These are phyloP conservation scores for Microchirus variegatus DNA, from an alignment of 2,797 vertebrate genomes.

Conservation along the genomic window DNA sequence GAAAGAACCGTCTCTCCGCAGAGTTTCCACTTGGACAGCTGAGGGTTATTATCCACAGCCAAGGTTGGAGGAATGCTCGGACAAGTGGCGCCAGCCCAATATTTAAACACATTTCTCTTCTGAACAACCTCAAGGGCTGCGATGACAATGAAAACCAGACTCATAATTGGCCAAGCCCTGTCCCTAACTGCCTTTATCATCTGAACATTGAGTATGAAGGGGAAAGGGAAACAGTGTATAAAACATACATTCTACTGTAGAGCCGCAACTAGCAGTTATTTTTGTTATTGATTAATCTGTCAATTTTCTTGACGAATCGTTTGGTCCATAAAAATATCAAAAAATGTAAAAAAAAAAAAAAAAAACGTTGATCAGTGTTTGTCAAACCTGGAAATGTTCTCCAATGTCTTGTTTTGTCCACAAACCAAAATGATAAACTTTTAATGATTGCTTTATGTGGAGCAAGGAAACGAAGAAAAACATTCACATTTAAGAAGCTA, in stretches of 20 bases:
- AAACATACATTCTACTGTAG: neutral
- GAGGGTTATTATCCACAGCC: conserved; percentile 76
- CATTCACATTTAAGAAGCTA: too few species aligned
- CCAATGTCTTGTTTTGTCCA: too few species aligned
- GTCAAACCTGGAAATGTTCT: too few species aligned
- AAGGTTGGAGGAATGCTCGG: conserved; percentile 59
- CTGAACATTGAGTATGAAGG: conserved; percentile 4
- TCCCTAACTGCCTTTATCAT: conserved; percentile 21
- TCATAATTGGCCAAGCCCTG: conserved; percentile 44
- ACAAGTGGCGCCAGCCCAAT: conserved; percentile 68
- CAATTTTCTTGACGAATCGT: too few species aligned
- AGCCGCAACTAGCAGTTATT: too few species aligned
- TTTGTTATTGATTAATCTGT: too few species aligned
- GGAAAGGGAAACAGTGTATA: conserved; percentile 2
- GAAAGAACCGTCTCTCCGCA: conserved; percentile 66
- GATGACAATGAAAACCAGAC: conserved; percentile 39
- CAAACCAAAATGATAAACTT: too few species aligned
- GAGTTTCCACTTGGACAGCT: conserved; percentile 80
- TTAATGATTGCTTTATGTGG: too few species aligned
- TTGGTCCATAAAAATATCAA: too few species aligned
- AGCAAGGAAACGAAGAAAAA: too few species aligned
- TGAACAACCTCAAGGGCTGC: conserved; percentile 44
- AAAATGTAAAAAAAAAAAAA: too few species aligned
- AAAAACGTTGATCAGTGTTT: too few species aligned
- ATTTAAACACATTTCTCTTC: conserved; percentile 64